Base-by-base conservation (phyloP, 2,888 invertebrate genomes). In the Agrilus mali region DNA sequence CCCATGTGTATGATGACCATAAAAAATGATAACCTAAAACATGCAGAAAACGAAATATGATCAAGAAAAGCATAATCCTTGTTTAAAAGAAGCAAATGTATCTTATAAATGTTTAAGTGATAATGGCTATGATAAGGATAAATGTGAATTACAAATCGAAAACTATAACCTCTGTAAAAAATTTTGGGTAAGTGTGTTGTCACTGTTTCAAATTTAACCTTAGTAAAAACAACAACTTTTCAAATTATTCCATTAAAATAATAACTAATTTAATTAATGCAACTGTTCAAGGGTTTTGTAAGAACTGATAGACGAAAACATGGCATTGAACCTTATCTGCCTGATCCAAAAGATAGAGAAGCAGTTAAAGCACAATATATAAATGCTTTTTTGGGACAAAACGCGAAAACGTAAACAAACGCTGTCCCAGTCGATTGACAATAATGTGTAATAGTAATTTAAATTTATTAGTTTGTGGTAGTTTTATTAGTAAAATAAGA, bases 81-180 rank as follows among this genome's bases (percentile, higher is more conserved):
- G 73, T 56, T 56, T 67, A 14, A 67, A 87, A 82, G 90, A 89
- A 62, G 80, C 83, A 58, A 70, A 79, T 41, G 62, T 79, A 53
- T 80, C 85, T 0, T 77, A 75, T 45, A 74, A 78, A 60, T 90
- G 90, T 57, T 68, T 87, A 15, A 72, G 76, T 55, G 75, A 78
- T 41, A 78, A 81, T 59, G 74, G 76, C 53, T 84, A 74, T 55
- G 74, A 82, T 50, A 72, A 73, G 41, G 72, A 74, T 0, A 75
- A 75, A 56, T 90, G 90, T 58, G 64, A 68, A 54, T 44, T 64
- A 0, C 76, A 78, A 60, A 86, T 87, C 58, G 74, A 74, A 33
- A 90, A 90, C 63, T 88, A 87, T 59, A 83, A 78, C 48, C 75
- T 71, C 4, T 90, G 89, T 63, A 82, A 78, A 62, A 75, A 76